These are phyloP conservation scores for Leptobrachium ailaonicum DNA, from an alignment of 2,113 vertebrate species.

Conservation along the genomic window DNA sequence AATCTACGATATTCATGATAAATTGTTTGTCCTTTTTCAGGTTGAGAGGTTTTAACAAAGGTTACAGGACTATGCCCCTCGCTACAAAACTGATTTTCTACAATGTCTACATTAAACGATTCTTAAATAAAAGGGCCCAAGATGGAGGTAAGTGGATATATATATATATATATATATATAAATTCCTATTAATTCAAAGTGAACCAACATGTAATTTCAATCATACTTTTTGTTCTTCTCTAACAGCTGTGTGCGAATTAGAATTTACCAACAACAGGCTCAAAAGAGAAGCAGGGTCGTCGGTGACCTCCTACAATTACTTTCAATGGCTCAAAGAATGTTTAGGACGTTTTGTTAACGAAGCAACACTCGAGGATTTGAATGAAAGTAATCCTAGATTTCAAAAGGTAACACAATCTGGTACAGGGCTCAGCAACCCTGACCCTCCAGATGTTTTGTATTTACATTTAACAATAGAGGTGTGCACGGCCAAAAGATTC, in stretches of 20 bases:
- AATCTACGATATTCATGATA: no score
- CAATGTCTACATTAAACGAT: conserved; percentile 27
- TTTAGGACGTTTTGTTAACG: no score
- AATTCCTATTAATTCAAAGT: background rate
- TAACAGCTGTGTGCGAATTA: conserved; percentile 23
- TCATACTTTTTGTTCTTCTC: background rate
- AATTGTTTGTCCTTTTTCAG: conserved; percentile 1
- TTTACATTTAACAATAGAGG: no score
- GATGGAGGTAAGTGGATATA: conserved; percentile 3
- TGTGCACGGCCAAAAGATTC: no score
- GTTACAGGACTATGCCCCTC: conserved; percentile 1
- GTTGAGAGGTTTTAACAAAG: conserved; percentile 26
- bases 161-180: no score
- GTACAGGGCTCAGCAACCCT: no score
- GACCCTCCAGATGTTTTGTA: no score
- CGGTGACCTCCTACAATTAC: background rate
- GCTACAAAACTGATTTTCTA: conserved; percentile 7
- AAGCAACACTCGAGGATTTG: no score
- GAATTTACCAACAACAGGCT: background rate
- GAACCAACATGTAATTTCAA: background rate
- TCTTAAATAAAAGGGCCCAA: conserved; percentile 7
- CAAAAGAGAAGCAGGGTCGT: no score
- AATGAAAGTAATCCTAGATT: background rate
- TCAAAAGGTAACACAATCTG: background rate
- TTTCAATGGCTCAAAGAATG: no score